Evolutionary conservation across 2,888 invertebrate species (phyloP), one percentile per base, ranked within the genome.

Genomic region (Dyspetes luteomarginatus): DNA sequence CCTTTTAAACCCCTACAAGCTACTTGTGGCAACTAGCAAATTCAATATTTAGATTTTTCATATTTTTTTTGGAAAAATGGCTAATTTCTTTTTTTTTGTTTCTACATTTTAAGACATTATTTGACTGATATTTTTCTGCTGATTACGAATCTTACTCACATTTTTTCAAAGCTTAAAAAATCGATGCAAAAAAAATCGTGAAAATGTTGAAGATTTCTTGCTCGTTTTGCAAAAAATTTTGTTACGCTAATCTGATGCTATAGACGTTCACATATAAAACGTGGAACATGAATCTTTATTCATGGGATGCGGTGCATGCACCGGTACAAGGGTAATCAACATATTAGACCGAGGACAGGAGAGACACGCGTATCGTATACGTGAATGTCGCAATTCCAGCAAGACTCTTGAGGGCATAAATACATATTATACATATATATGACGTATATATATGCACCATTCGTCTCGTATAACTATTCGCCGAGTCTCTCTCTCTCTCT

Each of bases 301-400:
- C 77, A 65, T 76, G 72, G 55, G 67, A 77, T 62, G 68, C 72
- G 50, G 12, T 28, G 78, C 73, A 65, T 69, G 43, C 55, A 64
- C 72, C 55, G 65, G 48, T 50, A 45, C 24, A n/a, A 62, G 45
- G 17, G 81, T 58, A 86, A 88, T 88, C 85, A 85, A 83, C 85
- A 87, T 88, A 89, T 89, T 85, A 87, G 85, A 86, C 86, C 89
- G 87, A 89, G 89, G 86, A 86, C 87, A 79, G 58, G 62, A 60
- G 56, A 65, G 71, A 72, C 43, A 78, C 74, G 69, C 74, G 78
- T 65, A 52, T 77, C 60, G 72, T 67, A 67, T 74, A 78, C 78
- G 78, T 58, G 28, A 30, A 74, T 78, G 81, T 81, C 78, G 78
- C 74, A 81, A 81, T 81, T 81, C 45, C 73, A 62, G 56, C 69